phyloP scores from a whole-genome alignment of 2,888 invertebrate genomes.

The Microplitis deprimator region DNA sequence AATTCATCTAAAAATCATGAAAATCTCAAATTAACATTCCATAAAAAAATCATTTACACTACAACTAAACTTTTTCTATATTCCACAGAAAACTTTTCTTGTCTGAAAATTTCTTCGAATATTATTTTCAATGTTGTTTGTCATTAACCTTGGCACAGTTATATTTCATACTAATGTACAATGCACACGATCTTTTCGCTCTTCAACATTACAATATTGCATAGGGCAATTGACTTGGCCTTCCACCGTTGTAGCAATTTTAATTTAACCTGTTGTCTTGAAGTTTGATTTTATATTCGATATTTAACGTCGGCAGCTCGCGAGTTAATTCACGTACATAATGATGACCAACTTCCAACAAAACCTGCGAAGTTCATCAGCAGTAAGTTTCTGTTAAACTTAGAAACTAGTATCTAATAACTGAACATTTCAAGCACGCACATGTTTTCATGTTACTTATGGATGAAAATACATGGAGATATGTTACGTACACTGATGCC shows the following conservation, averaged over 20 bases:
- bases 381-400: neutral
- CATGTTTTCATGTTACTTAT: neutral
- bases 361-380: neutral
- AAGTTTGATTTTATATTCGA: neutral
- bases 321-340: neutral
- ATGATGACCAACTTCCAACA: neutral
- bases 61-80: no score
- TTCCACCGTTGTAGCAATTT: constrained; percentile 4
- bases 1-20: no score
- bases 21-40: no score
- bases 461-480: neutral
- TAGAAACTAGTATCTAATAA: neutral
- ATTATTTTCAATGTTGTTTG: no score
- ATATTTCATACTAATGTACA: no score
- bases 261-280: neutral
- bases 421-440: neutral
- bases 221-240: constrained; percentile 1
- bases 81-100: no score
- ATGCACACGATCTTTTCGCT: no score
- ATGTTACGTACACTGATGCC: neutral
- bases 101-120: no score
- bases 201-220: no score
- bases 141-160: no score
- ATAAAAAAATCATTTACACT: no score
- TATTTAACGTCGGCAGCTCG: neutral